Evolutionary conservation across 2,797 vertebrate species (phyloP).

Genomic region (Sphenopsis melanotis): DNA sequence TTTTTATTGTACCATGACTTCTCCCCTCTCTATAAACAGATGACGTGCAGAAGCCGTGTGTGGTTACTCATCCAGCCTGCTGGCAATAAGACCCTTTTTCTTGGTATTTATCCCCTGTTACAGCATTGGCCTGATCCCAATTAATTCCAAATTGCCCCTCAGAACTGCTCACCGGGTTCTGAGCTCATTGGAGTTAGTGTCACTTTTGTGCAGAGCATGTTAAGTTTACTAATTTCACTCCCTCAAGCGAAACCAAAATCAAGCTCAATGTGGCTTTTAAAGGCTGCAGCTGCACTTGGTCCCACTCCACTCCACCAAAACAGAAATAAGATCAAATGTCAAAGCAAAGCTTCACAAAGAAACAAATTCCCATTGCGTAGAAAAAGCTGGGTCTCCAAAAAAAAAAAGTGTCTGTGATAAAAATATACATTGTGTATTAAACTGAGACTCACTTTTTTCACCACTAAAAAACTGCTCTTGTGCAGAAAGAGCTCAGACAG

Average conservation of each 20-base stretch:
- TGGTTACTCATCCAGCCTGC: constrained; percentile 3
- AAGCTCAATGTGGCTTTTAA: neutral
- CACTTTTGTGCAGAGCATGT: neutral
- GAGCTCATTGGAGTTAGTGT: neutral
- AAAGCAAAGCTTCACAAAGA: neutral
- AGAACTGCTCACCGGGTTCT: neutral
- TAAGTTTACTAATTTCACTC: neutral
- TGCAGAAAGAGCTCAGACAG: neutral
- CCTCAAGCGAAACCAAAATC: neutral
- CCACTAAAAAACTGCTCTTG: neutral
- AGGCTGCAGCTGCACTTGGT: neutral
- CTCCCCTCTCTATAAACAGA: constrained; percentile 37
- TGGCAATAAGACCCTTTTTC: neutral
- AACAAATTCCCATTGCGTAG: neutral
- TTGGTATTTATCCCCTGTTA: neutral
- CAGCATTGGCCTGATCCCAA: neutral
- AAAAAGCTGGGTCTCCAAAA: neutral
- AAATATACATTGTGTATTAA: neutral
- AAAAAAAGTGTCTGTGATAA: neutral
- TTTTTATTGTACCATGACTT: neutral
- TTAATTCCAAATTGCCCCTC: neutral
- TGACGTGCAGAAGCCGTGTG: neutral
- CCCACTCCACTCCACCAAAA: neutral
- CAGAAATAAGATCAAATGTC: neutral
- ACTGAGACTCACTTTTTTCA: neutral